These are phyloP conservation scores for Mastomys natalensis DNA, from an alignment of 2,113 vertebrate genomes.

Conservation along the genomic window DNA sequence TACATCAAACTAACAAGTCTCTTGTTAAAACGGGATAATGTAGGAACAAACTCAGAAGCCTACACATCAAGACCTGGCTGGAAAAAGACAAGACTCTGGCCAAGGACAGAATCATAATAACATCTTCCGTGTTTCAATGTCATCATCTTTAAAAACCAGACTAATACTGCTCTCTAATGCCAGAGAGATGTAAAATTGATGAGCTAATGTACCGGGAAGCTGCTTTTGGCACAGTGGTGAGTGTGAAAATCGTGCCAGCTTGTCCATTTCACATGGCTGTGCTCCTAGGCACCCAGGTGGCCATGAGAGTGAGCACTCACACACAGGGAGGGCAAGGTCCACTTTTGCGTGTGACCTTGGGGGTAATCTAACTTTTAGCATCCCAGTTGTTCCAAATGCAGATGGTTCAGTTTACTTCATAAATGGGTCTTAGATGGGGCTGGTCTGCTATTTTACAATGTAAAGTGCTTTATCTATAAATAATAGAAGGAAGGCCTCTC, in stretches of 20 bases:
- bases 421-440: conserved; percentile 22
- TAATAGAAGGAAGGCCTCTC: conserved; percentile 45
- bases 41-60: not conserved
- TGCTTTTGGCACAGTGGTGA: not conserved
- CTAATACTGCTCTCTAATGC: not conserved
- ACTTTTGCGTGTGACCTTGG: not conserved
- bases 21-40: not conserved
- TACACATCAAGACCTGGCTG: not conserved
- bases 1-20: not conserved
- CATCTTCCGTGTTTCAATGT: not conserved
- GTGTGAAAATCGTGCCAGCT: not conserved
- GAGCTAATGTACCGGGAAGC: not conserved
- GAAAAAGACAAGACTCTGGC: not conserved
- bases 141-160: conserved; percentile 54
- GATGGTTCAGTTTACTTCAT: conserved; percentile 36
- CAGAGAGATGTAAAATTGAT: not conserved
- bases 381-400: conserved; percentile 48
- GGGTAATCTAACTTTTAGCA: conserved; percentile 41
- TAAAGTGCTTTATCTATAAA: conserved; percentile 64
- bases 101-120: not conserved
- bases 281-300: not conserved
- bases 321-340: not conserved
- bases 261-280: not conserved
- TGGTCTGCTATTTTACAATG: conserved; percentile 47
- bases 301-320: not conserved